Conservation (phyloP, 1,140 invertebrate species). For the Drosophila mayri region DNA sequence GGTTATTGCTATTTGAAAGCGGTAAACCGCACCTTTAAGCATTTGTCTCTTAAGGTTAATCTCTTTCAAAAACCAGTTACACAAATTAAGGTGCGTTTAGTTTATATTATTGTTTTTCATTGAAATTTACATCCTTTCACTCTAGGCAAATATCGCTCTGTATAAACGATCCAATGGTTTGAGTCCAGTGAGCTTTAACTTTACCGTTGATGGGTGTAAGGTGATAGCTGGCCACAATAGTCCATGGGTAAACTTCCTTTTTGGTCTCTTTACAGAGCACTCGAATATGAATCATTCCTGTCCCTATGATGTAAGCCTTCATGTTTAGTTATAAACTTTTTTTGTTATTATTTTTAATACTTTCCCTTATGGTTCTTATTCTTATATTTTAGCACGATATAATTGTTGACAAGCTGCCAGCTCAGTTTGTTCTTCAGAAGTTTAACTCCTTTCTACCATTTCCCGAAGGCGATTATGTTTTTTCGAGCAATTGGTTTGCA, state of each 20-base stretch:
- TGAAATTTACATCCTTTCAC: not conserved
- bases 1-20: slow-evolving; percentile 29
- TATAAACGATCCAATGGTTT: slow-evolving; percentile 25
- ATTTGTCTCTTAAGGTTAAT: slow-evolving; percentile 6
- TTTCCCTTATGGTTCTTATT: too few relatives aligned
- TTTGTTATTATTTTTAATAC: not conserved
- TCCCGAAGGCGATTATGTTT: slow-evolving; percentile 26
- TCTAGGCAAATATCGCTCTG: slow-evolving; percentile 5
- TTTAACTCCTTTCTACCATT: not conserved
- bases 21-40: slow-evolving; percentile 14
- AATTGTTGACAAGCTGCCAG: slow-evolving; percentile 23
- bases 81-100: slow-evolving; percentile 5
- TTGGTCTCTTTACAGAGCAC: not conserved
- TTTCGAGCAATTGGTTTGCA: slow-evolving; percentile 17
- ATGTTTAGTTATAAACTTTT: too few relatives aligned
- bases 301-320: slow-evolving; percentile 5
- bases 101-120: not conserved
- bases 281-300: slow-evolving; percentile 31
- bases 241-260: slow-evolving; percentile 5
- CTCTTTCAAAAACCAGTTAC: slow-evolving; percentile 1
- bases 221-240: not conserved
- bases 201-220: slow-evolving; percentile 19
- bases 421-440: slow-evolving; percentile 1
- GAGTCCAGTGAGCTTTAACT: slow-evolving; percentile 5
- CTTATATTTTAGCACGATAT: slow-evolving; percentile 14